Percentiles rank a stretch among this genome's conserved stretches.
These are phyloP conservation scores for Dermochelys coriacea DNA, from an alignment of 2,797 vertebrate species.

Conservation along the genomic window DNA sequence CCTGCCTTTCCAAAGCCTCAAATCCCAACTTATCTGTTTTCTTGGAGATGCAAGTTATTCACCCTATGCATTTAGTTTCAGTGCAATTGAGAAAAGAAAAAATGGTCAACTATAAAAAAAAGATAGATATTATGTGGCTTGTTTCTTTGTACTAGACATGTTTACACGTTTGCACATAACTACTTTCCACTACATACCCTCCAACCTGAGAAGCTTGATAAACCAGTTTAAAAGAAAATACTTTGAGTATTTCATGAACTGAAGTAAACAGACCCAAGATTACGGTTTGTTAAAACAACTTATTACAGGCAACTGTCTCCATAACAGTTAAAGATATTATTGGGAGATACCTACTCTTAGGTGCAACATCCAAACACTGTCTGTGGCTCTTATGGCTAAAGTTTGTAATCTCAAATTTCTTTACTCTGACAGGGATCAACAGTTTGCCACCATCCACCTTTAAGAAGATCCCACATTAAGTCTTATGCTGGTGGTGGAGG, in stretches of 20 bases:
- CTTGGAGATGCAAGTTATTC: neutral
- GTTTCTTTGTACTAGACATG: neutral
- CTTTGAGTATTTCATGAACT: neutral
- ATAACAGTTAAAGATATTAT: neutral
- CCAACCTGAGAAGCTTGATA: neutral
- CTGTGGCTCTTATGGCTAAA: neutral
- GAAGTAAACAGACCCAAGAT: neutral
- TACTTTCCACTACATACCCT: too few relatives aligned
- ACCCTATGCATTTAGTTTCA: neutral
- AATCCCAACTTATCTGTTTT: neutral
- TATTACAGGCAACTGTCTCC: neutral
- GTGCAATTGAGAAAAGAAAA: neutral
- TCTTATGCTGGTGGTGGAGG: neutral
- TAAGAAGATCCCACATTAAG: neutral
- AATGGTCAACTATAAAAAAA: neutral
- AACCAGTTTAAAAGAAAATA: neutral
- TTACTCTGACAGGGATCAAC: neutral
- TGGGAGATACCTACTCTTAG: neutral
- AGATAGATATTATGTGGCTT: neutral
- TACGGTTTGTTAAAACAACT: neutral
- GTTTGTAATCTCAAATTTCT: neutral
- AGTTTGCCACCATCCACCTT: neutral
- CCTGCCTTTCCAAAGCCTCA: neutral
- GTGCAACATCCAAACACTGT: neutral
- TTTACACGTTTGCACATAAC: neutral